Conservation (phyloP, 2,113 vertebrate genomes). For the Notothenia rossii region DNA sequence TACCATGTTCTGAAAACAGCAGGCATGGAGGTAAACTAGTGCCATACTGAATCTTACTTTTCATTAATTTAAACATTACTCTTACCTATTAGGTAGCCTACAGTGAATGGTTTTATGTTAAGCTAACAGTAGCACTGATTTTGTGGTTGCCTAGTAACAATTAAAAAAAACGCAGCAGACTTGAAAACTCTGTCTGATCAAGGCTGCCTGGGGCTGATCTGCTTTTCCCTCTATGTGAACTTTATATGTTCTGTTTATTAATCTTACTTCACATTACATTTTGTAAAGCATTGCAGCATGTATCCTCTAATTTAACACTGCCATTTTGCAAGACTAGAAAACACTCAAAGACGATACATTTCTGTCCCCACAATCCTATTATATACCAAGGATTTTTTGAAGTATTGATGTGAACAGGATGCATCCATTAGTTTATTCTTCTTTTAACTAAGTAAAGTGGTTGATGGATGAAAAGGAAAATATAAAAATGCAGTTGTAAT, state of each 20-base stretch:
- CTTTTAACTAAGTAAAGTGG: not conserved
- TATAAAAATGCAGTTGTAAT: not conserved
- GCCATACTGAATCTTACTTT: too few species aligned
- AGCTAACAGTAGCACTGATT: too few species aligned
- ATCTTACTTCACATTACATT: not conserved
- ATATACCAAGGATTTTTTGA: not conserved
- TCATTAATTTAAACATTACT: too few species aligned
- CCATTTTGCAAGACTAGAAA: not conserved
- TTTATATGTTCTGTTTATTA: not conserved
- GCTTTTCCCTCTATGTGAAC: not conserved
- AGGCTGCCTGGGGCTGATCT: not conserved
- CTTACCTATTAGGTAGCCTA: too few species aligned
- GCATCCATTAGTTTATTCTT: not conserved
- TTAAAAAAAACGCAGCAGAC: too few species aligned
- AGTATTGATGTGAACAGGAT: not conserved
- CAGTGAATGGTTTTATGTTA: too few species aligned
- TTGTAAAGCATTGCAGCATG: not conserved
- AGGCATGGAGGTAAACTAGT: too few species aligned
- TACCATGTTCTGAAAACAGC: too few species aligned
- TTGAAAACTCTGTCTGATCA: too few species aligned
- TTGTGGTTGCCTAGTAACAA: too few species aligned
- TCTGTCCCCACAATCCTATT: constrained; percentile 1
- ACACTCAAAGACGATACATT: not conserved
- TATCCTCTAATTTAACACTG: not conserved
- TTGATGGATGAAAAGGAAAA: not conserved